These are phyloP conservation scores for Dendrolimus houi DNA, from an alignment of 2,888 invertebrate species.

Conservation along the genomic window DNA sequence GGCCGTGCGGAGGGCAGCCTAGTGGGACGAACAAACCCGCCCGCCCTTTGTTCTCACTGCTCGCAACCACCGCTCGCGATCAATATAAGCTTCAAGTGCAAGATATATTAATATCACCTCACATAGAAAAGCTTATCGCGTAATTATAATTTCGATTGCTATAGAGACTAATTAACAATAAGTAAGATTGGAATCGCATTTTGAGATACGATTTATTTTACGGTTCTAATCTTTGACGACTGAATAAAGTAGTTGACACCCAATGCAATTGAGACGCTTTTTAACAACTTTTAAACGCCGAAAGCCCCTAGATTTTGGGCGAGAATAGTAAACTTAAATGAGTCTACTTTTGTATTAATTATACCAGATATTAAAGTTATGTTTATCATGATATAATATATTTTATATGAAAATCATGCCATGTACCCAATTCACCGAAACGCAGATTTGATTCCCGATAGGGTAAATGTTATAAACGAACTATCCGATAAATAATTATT, in stretches of 20 bases:
- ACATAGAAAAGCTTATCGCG: not conserved
- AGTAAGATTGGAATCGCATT: not conserved
- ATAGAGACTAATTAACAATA: slow-evolving; percentile 1
- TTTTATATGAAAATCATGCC: too few relatives aligned
- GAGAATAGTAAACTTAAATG: too few relatives aligned
- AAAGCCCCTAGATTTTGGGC: too few relatives aligned
- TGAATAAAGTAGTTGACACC: not conserved
- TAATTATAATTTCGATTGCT: not conserved
- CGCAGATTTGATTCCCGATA: too few relatives aligned
- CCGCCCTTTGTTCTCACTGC: slow-evolving; percentile 41
- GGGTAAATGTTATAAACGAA: too few relatives aligned
- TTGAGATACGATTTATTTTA: not conserved
- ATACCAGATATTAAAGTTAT: too few relatives aligned
- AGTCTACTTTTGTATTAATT: too few relatives aligned
- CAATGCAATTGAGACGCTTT: not conserved
- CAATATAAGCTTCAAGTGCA: slow-evolving; percentile 33
- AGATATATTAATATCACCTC: slow-evolving; percentile 9
- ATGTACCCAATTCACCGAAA: too few relatives aligned
- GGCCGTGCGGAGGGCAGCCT: slow-evolving; percentile 10
- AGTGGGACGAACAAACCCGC: slow-evolving; percentile 20
- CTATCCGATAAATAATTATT: too few relatives aligned
- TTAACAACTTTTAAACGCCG: not conserved
- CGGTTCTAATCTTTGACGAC: not conserved
- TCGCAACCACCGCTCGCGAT: slow-evolving; percentile 27
- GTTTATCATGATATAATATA: too few relatives aligned